Conservation (phyloP, 2,888 invertebrate species). For the Tryphoninae sp. region DNA sequence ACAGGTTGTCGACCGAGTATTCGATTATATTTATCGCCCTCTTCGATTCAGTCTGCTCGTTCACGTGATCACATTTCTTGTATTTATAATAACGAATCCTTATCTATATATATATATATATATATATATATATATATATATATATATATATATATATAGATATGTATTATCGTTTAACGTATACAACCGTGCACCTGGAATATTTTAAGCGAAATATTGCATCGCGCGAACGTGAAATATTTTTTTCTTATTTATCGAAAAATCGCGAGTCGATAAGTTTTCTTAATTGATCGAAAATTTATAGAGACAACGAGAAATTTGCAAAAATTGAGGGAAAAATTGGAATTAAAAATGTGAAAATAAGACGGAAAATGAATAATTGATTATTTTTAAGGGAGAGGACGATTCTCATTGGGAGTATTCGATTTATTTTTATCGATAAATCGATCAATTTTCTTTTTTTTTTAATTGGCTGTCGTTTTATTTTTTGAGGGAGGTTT, state of each 20-base stretch:
- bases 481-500: conserved; percentile 1
- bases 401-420: not conserved
- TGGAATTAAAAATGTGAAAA: not conserved
- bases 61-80: conserved; percentile 18
- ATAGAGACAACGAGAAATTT: too few species aligned
- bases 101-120: conserved; percentile 11
- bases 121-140: not conserved
- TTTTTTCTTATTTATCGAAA: conserved; percentile 27
- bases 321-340: not conserved
- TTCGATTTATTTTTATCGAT: conserved; percentile 23
- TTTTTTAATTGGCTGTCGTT: not conserved
- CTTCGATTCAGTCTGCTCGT: not conserved
- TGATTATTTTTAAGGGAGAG: not conserved
- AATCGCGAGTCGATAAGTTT: conserved; percentile 4
- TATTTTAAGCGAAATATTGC: conserved; percentile 35
- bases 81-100: not conserved
- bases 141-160: conserved; percentile 9
- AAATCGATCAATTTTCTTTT: conserved; percentile 18
- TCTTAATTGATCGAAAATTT: too few species aligned
- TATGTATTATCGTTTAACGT: not conserved
- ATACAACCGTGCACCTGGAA: conserved; percentile 3
- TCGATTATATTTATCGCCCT: conserved; percentile 36
- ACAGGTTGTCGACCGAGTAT: conserved; percentile 54
- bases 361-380: not conserved
- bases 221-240: conserved; percentile 20